These are phyloP conservation scores for Gallinago paraguaiae DNA, from an alignment of 2,113 vertebrate genomes.

Conservation along the genomic window DNA sequence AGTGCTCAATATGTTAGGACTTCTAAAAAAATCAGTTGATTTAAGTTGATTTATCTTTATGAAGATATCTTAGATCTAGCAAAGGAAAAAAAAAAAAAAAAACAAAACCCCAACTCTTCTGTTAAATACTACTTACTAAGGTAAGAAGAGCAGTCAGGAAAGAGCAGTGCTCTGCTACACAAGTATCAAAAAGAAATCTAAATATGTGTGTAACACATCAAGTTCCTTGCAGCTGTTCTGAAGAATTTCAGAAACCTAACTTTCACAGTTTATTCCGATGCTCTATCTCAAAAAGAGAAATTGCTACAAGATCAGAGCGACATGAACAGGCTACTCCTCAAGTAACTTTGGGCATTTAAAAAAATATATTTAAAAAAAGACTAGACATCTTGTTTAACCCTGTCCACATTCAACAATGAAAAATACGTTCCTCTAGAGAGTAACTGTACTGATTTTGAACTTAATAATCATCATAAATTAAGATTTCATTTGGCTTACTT, in stretches of 20 bases:
- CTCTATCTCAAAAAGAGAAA: not conserved
- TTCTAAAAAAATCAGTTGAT: not conserved
- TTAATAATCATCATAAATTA: not conserved
- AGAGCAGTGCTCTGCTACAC: not conserved
- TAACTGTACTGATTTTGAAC: not conserved
- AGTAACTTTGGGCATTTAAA: not conserved
- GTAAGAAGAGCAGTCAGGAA: not conserved
- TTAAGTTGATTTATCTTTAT: not conserved
- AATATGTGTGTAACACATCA: not conserved
- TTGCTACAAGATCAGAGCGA: not conserved
- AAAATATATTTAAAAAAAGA: not conserved
- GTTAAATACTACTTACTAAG: not conserved
- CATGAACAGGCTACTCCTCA: not conserved
- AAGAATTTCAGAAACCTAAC: not conserved
- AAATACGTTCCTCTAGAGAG: not conserved
- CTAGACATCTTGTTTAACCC: not conserved
- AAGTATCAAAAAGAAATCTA: not conserved
- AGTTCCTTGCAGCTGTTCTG: not conserved
- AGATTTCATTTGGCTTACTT: not conserved
- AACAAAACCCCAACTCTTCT: not conserved
- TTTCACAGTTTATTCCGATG: not conserved
- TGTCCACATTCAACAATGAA: not conserved
- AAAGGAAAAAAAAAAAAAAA: not conserved
- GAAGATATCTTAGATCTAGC: not conserved
- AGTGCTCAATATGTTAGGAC: not conserved